A percentile compares a stretch with the other conserved stretches of the same genome.
These are phyloP conservation scores for Gadopsis bispinosus DNA, from an alignment of 2,797 vertebrate species.

Conservation along the genomic window DNA sequence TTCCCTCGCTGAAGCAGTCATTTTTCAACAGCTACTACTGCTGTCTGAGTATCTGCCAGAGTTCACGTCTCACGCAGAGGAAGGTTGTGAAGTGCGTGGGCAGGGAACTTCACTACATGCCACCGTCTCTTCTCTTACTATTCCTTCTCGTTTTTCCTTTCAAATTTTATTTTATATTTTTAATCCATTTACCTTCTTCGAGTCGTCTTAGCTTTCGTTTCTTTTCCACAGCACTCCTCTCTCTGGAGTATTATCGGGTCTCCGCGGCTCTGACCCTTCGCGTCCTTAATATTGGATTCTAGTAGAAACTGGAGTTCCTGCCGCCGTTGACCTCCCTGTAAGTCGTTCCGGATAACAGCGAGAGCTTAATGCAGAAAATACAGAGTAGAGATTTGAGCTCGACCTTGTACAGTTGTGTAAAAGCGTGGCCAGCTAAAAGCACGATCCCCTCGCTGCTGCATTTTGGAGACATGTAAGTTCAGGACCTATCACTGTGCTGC, in stretches of 20 bases:
- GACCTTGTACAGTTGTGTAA: slow-evolving; percentile 23
- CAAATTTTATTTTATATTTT: too few species aligned
- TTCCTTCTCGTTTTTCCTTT: slow-evolving; percentile 10
- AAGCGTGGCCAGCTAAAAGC: slow-evolving; percentile 28
- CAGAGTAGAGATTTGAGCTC: slow-evolving; percentile 38
- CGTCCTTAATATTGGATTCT: slow-evolving; percentile 25
- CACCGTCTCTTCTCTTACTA: slow-evolving; percentile 10
- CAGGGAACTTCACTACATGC: slow-evolving; percentile 10
- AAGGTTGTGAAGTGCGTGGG: slow-evolving; percentile 3
- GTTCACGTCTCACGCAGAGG: slow-evolving; percentile 2
- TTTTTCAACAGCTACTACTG: slow-evolving; percentile 6
- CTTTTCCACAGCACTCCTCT: slow-evolving; percentile 13
- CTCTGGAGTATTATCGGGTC: slow-evolving; percentile 37
- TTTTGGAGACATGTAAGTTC: slow-evolving; percentile 51
- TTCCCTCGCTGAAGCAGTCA: neutral
- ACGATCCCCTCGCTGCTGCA: slow-evolving; percentile 32
- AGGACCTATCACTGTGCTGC: slow-evolving; percentile 17
- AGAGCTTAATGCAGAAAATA: slow-evolving; percentile 35
- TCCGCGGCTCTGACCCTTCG: slow-evolving; percentile 35
- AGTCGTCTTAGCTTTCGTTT: slow-evolving; percentile 20
- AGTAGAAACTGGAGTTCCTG: slow-evolving; percentile 1
- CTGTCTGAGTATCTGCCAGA: slow-evolving; percentile 14
- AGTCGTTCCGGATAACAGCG: slow-evolving; percentile 13
- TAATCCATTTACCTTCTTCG: neutral
- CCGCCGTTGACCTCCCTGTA: neutral